These are phyloP conservation scores for Helicoverpa zea DNA, from an alignment of 1,140 invertebrate species.

Conservation along the genomic window DNA sequence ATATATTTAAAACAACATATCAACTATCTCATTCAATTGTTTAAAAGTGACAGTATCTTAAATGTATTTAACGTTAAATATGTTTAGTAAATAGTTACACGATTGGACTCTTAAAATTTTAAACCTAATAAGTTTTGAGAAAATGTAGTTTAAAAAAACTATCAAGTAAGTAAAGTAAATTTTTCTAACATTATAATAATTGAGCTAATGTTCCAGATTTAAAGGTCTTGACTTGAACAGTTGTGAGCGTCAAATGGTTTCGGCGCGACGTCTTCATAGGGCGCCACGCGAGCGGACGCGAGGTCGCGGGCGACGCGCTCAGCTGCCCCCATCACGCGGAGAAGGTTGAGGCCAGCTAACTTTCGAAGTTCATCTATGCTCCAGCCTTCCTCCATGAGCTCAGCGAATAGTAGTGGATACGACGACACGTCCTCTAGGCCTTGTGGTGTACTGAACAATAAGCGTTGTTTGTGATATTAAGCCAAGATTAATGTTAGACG, in stretches of 20 bases:
- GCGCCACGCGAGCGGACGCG: slow-evolving; percentile 77
- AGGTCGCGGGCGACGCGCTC: slow-evolving; percentile 89
- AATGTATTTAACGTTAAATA: too few relatives aligned
- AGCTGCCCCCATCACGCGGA: slow-evolving; percentile 91
- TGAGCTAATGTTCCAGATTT: slow-evolving; percentile 47
- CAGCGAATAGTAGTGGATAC: slow-evolving; percentile 95
- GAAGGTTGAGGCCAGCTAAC: slow-evolving; percentile 94
- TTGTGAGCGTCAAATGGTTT: slow-evolving; percentile 79
- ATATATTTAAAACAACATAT: neutral
- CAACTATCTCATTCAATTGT: neutral
- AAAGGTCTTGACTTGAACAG: slow-evolving; percentile 85
- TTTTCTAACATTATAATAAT: too few relatives aligned
- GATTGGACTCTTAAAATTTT: too few relatives aligned
- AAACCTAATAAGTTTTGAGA: too few relatives aligned
- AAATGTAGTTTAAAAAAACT: too few relatives aligned
- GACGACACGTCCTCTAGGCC: slow-evolving; percentile 96
- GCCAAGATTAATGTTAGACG: neutral
- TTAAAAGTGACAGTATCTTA: too few relatives aligned
- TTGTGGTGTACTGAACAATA: slow-evolving; percentile 90
- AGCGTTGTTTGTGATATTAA: neutral
- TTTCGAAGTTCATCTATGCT: slow-evolving; percentile 94
- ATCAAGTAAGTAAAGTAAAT: too few relatives aligned
- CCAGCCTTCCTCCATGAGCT: slow-evolving; percentile 94
- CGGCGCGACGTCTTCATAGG: slow-evolving; percentile 83
- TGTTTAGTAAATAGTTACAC: too few relatives aligned